A percentile compares a stretch with the other conserved stretches of the same genome.
Conservation (phyloP, 2,888 invertebrate genomes). For the Anagyrus pseudococci region DNA sequence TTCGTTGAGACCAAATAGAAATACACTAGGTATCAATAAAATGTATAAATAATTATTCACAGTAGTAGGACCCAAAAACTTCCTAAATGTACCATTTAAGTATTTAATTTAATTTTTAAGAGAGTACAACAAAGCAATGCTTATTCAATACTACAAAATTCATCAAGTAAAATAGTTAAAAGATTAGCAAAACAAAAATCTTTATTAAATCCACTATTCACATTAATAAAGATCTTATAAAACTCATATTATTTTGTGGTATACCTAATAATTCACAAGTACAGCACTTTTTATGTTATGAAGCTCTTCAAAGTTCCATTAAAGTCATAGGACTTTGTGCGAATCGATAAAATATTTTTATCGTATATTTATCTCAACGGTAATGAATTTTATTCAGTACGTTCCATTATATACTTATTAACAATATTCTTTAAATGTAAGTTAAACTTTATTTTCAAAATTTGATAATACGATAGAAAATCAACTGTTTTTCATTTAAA, state of each 20-base stretch:
- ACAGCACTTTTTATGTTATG: constrained; percentile 1
- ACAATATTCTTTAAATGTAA: neutral
- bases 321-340: constrained; percentile 34
- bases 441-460: constrained; percentile 3
- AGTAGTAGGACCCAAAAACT: no score
- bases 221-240: no score
- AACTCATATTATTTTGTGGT: constrained; percentile 16
- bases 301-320: constrained; percentile 22
- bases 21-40: neutral
- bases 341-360: constrained; percentile 24
- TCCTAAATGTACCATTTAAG: neutral
- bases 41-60: constrained; percentile 1
- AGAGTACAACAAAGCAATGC: constrained; percentile 16
- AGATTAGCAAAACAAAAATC: no score
- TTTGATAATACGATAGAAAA: constrained; percentile 12
- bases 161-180: no score
- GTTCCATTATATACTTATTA: constrained; percentile 5
- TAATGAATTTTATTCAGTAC: constrained; percentile 18
- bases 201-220: no score
- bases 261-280: constrained; percentile 15
- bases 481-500: constrained; percentile 23
- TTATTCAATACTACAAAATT: no score
- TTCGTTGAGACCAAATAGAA: constrained; percentile 2
- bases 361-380: constrained; percentile 11
- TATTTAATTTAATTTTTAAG: constrained; percentile 1